These are phyloP conservation scores for Saimiri boliviensis DNA, from an alignment of 2,113 vertebrate genomes.

Conservation along the genomic window DNA sequence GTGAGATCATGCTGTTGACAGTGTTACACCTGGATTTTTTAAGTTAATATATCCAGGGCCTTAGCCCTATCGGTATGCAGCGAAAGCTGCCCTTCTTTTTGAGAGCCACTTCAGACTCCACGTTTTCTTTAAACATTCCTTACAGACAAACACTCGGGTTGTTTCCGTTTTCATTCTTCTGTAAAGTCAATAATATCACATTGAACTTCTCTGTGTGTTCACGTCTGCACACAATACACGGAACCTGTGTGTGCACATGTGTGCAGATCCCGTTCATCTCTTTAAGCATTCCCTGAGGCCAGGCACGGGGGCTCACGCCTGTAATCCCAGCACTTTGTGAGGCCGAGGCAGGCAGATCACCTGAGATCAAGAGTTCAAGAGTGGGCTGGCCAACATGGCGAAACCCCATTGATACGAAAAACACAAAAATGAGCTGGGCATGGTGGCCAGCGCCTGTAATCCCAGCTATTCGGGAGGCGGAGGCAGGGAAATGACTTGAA, in stretches of 20 bases:
- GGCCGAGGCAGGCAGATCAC: too few species aligned
- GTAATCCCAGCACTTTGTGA: too few species aligned
- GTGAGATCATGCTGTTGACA: rapidly evolving
- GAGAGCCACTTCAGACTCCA: not conserved
- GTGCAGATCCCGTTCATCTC: too few species aligned
- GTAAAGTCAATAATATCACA: not conserved
- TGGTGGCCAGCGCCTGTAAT: too few species aligned
- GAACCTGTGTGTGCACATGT: not conserved
- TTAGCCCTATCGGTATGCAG: rapidly evolving
- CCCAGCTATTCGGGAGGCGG: too few species aligned
- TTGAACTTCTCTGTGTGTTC: not conserved
- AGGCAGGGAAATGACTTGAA: too few species aligned
- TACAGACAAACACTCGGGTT: not conserved
- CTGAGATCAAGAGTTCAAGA: too few species aligned
- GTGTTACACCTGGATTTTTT: not conserved
- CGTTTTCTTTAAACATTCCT: not conserved
- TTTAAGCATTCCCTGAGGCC: too few species aligned
- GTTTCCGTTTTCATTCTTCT: not conserved
- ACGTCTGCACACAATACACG: not conserved
- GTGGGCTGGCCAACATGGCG: too few species aligned
- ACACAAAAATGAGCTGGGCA: too few species aligned
- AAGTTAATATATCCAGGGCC: not conserved
- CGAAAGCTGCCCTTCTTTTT: rapidly evolving
- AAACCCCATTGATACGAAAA: too few species aligned
- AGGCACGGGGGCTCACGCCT: rapidly evolving